Conservation (phyloP, 53 echinoderm and acorn worm genomes). For the Hippasteria phrygiana region DNA sequence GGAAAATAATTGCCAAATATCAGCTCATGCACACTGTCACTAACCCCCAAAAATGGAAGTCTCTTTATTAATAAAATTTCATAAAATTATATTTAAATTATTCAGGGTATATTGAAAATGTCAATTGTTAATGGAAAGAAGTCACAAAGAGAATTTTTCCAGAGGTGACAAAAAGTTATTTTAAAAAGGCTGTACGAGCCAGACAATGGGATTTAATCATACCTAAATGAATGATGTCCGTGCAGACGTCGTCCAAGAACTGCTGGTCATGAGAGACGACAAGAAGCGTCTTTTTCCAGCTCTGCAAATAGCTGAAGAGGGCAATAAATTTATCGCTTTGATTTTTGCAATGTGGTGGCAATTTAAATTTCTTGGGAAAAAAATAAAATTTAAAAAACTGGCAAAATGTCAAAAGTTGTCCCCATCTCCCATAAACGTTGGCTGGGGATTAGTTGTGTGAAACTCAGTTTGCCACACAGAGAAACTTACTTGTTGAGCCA, state of each 20-base stretch:
- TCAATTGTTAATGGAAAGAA: no score
- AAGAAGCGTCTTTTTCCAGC: slow-evolving; percentile 96
- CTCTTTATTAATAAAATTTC: no score
- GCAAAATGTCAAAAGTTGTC: neutral
- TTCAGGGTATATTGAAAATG: no score
- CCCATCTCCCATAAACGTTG: neutral
- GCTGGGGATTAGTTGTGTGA: neutral
- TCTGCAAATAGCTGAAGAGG: slow-evolving; percentile 85
- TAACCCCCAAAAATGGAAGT: no score
- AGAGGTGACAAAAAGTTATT: no score
- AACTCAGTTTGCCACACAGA: neutral
- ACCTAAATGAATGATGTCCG: slow-evolving; percentile 99
- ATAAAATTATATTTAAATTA: no score
- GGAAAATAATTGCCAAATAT: no score
- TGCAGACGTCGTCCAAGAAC: slow-evolving; percentile 97
- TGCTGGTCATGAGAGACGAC: slow-evolving; percentile 99
- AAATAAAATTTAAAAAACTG: neutral
- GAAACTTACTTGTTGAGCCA: slow-evolving; percentile 97
- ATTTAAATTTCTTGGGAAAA: no score
- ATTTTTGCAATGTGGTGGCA: no score
- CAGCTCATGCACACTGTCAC: neutral
- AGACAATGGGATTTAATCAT: slow-evolving; percentile 14
- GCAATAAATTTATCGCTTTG: no score
- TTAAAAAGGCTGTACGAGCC: no score
- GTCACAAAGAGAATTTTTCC: no score